A percentile compares a stretch with the other conserved stretches of the same genome.
These are phyloP conservation scores for Cenopis cana DNA, from an alignment of 2,888 invertebrate genomes.

Conservation along the genomic window DNA sequence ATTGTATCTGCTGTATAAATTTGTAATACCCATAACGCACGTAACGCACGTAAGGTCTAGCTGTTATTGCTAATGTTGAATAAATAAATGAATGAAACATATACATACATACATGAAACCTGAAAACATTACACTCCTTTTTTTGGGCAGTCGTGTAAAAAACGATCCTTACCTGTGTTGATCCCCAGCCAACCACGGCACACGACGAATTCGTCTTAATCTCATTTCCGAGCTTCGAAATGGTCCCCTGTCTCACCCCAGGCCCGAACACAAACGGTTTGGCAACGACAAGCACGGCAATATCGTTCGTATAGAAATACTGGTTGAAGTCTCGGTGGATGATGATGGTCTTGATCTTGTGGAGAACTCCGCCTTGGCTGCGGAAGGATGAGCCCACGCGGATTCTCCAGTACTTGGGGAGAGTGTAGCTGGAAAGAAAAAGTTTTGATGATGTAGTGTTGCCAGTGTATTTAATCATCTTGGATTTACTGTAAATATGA, in stretches of 20 bases:
- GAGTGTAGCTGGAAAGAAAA: conserved; percentile 64
- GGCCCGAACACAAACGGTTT: conserved; percentile 62
- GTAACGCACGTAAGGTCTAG: too few species aligned
- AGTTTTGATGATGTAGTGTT: background rate
- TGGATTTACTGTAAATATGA: too few species aligned
- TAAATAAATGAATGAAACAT: too few species aligned
- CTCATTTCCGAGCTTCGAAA: conserved; percentile 68
- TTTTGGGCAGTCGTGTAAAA: too few species aligned
- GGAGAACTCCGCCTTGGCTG: conserved; percentile 65
- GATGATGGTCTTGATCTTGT: conserved; percentile 68
- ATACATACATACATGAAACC: too few species aligned
- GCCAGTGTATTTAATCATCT: too few species aligned
- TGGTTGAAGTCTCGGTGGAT: conserved; percentile 68
- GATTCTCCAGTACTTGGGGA: conserved; percentile 71
- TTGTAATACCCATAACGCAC: too few species aligned
- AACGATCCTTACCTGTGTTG: conserved; percentile 61
- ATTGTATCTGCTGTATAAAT: too few species aligned
- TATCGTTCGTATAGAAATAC: conserved; percentile 70
- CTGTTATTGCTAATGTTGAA: too few species aligned
- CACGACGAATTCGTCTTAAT: conserved; percentile 64
- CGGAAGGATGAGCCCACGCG: conserved; percentile 75
- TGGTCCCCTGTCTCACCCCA: conserved; percentile 71
- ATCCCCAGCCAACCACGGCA: conserved; percentile 76
- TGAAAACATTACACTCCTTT: too few species aligned
- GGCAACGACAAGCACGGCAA: conserved; percentile 67